These are phyloP conservation scores for Mesocentrotus franciscanus DNA, from an alignment of 53 echinoderm and acorn worm genomes.

Conservation along the genomic window DNA sequence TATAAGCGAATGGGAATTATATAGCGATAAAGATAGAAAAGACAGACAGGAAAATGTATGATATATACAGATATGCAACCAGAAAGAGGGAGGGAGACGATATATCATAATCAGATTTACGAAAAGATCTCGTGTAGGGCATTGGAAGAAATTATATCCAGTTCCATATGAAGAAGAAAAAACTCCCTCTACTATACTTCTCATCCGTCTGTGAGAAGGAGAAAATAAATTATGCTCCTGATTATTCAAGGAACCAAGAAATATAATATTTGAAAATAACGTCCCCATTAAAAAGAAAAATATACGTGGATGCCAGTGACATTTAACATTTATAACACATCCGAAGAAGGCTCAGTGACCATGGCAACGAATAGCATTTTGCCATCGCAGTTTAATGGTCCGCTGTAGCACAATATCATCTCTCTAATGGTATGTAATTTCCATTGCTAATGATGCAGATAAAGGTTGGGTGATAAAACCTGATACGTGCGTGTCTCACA, in stretches of 20 bases:
- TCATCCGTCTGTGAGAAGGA: too few relatives aligned
- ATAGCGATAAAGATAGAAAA: neutral
- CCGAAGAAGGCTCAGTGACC: neutral
- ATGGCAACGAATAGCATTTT: neutral
- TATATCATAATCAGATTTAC: too few relatives aligned
- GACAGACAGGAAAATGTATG: neutral
- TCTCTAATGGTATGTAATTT: neutral
- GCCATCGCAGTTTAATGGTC: slow-evolving; percentile 3
- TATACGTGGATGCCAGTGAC: neutral
- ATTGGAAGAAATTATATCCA: too few relatives aligned
- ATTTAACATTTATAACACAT: neutral
- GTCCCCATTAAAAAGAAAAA: neutral
- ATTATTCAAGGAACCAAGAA: too few relatives aligned
- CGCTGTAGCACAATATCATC: neutral
- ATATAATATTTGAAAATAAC: neutral
- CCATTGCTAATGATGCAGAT: neutral
- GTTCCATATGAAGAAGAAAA: too few relatives aligned
- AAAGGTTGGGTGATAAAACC: neutral
- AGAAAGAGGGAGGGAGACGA: too few relatives aligned
- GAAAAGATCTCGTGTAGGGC: too few relatives aligned
- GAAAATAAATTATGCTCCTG: too few relatives aligned
- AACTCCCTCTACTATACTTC: too few relatives aligned
- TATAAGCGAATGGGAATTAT: neutral
- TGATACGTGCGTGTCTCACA: neutral
- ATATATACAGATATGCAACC: too few relatives aligned